A percentile compares a stretch with the other conserved stretches of the same genome.
Conservation (phyloP, 2,797 vertebrate species). For the Rhynchonycteris naso region DNA sequence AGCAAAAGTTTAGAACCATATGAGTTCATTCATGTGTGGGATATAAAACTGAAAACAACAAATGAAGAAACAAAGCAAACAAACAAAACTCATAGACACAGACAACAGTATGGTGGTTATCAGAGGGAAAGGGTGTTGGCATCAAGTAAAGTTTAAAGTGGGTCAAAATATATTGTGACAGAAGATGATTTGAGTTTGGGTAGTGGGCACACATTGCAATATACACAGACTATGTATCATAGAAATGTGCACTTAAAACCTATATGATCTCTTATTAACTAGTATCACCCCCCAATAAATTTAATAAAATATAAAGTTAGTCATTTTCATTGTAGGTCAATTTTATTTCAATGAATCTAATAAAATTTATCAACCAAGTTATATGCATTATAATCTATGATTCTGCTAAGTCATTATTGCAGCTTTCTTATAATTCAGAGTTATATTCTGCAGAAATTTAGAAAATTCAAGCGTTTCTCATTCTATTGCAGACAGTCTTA, state of each 20-base stretch:
- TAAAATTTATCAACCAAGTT: background rate
- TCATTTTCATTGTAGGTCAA: background rate
- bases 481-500: background rate
- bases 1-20: background rate
- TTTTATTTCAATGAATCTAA: background rate
- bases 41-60: background rate
- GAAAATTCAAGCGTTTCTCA: background rate
- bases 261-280: background rate
- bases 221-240: background rate
- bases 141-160: background rate
- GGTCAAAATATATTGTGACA: background rate
- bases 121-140: background rate
- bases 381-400: background rate
- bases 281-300: background rate
- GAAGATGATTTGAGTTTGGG: background rate
- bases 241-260: background rate
- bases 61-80: background rate
- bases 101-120: background rate
- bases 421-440: background rate
- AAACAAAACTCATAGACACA: background rate
- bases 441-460: background rate
- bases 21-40: background rate
- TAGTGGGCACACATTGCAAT: background rate
- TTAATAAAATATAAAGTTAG: background rate
- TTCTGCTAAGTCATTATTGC: background rate